These are phyloP conservation scores for Gobionotothen gibberifrons DNA, from an alignment of 2,797 vertebrate species.

Conservation along the genomic window DNA sequence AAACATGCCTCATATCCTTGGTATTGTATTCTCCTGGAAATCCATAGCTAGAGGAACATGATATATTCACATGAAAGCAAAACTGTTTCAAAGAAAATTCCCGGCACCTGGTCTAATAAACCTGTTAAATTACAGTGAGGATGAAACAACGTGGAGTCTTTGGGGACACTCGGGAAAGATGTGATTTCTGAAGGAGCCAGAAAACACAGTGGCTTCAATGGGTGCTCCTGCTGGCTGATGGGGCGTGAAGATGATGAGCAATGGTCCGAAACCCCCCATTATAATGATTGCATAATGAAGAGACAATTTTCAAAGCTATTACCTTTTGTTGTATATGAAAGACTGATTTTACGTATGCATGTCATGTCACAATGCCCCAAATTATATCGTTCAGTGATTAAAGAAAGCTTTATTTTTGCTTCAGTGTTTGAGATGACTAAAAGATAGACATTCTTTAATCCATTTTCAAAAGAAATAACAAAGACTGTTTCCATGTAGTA, in stretches of 20 bases:
- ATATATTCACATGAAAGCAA: constrained; percentile 45
- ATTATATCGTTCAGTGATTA: not conserved
- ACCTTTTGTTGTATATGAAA: constrained; percentile 22
- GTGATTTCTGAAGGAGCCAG: constrained; percentile 32
- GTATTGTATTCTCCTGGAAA: constrained; percentile 35
- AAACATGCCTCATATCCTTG: constrained; percentile 37
- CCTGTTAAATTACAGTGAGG: constrained; percentile 36
- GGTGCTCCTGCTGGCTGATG: constrained; percentile 1
- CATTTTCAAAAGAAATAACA: not conserved
- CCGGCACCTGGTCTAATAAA: constrained; percentile 2
- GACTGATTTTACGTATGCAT: not conserved
- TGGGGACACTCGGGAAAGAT: constrained; percentile 14
- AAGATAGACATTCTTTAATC: not conserved
- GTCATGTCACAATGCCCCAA: not conserved
- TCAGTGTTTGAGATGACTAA: not conserved
- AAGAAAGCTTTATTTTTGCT: not conserved
- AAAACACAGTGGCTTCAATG: constrained; percentile 16
- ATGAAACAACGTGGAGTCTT: constrained; percentile 43
- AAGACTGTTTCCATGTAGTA: not conserved
- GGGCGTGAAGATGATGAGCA: not conserved
- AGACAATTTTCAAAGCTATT: constrained; percentile 4
- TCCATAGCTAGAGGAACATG: constrained; percentile 37
- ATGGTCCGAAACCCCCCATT: constrained; percentile 4
- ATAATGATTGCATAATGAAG: constrained; percentile 7
- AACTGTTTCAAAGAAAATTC: constrained; percentile 32